Percentiles rank a stretch among this genome's conserved stretches.
Conservation (phyloP, 2,888 invertebrate genomes). For the Myopa testacea region DNA sequence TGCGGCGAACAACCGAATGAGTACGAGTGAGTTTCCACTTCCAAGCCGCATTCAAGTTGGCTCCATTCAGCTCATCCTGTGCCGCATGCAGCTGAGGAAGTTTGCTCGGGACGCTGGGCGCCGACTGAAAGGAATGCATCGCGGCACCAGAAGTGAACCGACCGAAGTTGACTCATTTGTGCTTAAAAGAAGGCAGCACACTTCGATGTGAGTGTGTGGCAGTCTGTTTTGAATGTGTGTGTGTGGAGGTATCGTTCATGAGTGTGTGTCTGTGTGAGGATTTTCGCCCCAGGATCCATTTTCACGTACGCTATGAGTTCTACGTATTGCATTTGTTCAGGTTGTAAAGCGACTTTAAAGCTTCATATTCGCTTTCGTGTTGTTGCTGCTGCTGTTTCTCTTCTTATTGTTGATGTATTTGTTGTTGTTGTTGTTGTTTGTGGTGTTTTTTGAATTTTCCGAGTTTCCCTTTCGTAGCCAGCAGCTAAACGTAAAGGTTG, state of each 20-base stretch:
- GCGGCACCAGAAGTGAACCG: not conserved
- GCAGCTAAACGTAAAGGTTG: constrained; percentile 25
- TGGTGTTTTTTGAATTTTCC: constrained; percentile 3
- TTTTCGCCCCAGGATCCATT: constrained; percentile 43
- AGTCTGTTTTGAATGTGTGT: not conserved
- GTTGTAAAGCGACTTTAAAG: constrained; percentile 18
- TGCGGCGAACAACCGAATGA: constrained; percentile 15
- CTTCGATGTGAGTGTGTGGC: not conserved
- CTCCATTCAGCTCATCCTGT: constrained; percentile 16
- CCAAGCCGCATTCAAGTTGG: not conserved
- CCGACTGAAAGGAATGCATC: constrained; percentile 31
- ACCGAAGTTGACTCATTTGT: constrained; percentile 15
- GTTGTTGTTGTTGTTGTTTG: not conserved
- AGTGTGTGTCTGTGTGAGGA: constrained; percentile 30
- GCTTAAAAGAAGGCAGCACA: not conserved
- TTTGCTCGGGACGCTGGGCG: constrained; percentile 5
- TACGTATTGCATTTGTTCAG: constrained; percentile 26
- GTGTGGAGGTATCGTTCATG: constrained; percentile 1
- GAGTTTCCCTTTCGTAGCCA: constrained; percentile 29
- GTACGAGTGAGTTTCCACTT: constrained; percentile 2
- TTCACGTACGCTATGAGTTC: constrained; percentile 41
- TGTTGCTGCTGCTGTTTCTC: constrained; percentile 11
- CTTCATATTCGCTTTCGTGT: constrained; percentile 10
- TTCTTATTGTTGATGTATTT: not conserved
- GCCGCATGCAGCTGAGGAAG: constrained; percentile 15